Base-by-base conservation (phyloP, 1,140 invertebrate genomes). In the Goniozus legneri region DNA sequence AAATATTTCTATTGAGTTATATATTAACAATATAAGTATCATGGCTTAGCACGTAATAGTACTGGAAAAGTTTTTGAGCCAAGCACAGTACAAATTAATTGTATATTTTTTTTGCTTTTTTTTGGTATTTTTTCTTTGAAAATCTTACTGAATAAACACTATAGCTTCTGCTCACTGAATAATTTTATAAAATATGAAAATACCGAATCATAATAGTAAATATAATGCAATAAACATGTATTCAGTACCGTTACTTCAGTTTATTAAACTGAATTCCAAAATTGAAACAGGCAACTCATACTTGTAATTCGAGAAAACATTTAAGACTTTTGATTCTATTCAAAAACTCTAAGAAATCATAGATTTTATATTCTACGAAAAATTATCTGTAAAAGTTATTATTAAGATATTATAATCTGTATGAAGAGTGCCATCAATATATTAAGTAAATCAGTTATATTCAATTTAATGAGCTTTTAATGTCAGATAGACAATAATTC, bases 11-110 rank as follows among this genome's bases (percentile, higher is more conserved):
- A 50, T 56, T 27, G 42, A 44, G 33, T 21, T 21, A 44, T 16
- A 13, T 52, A 46, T 60, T 19, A 61, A 64, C 56, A 60, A 54
- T 49, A 40, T 49, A 51, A 47, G 37, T 58, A 51, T 47, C 21
- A 50, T 46, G 30, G 33, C 44, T 57, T 39, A 60, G 58, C 59
- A 60, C 50, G 41, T 56, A 37, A 54, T 45, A 56, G 41, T 52
- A 39, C 44, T 40, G 32, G 54, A 50, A 53, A 43, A 38, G 40
- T 16, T 37, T 49, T 37, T 16, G 12, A 38, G 18, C 27, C 47
- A 34, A 47, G 24, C 46, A 35, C 19, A 49, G 16, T 53, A 52
- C 27, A 48, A 27, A 47, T n/a, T n/a, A 52, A 16, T 52, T 55
- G 51, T 42, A 60, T 56, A 54, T 52, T 48, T 51, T 52, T 48